Evolutionary conservation across 2,888 invertebrate genomes (phyloP).

Genomic region (Eupithecia insigniata): DNA sequence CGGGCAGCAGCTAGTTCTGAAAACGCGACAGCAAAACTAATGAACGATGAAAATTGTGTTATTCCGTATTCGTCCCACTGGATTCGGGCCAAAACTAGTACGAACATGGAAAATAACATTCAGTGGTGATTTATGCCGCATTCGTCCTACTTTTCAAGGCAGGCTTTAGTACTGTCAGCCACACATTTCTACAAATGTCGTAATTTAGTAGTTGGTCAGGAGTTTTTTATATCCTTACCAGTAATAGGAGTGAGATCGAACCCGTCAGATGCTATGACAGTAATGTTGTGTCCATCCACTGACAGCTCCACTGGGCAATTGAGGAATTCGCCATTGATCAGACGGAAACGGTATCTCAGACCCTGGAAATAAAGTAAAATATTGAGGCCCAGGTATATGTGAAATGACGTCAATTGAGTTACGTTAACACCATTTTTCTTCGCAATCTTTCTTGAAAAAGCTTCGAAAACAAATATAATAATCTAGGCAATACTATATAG

Average conservation of each 20-base stretch:
- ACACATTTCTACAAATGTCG: no score
- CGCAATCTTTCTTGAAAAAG: no score
- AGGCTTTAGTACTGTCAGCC: no score
- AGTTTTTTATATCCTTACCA: conserved; percentile 66
- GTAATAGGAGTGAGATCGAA: conserved; percentile 86
- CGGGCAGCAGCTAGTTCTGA: not conserved
- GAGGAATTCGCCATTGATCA: conserved; percentile 89
- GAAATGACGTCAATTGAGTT: no score
- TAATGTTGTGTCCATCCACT: conserved; percentile 88
- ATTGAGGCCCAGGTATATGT: not conserved
- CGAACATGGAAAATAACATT: no score
- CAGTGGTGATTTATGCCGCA: no score
- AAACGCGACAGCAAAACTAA: not conserved
- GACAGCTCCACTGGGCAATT: conserved; percentile 90
- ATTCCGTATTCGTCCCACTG: no score
- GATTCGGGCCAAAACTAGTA: no score
- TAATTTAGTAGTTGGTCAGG: not conserved
- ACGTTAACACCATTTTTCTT: no score
- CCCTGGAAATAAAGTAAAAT: conserved; percentile 69
- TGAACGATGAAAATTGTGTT: not conserved
- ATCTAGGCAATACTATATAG: no score
- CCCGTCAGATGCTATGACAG: conserved; percentile 88
- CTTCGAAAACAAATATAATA: no score
- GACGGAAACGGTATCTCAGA: conserved; percentile 86
- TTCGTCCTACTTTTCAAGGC: no score